Conservation (phyloP, 2,797 vertebrate species). For the Chiroxiphia lanceolata region DNA sequence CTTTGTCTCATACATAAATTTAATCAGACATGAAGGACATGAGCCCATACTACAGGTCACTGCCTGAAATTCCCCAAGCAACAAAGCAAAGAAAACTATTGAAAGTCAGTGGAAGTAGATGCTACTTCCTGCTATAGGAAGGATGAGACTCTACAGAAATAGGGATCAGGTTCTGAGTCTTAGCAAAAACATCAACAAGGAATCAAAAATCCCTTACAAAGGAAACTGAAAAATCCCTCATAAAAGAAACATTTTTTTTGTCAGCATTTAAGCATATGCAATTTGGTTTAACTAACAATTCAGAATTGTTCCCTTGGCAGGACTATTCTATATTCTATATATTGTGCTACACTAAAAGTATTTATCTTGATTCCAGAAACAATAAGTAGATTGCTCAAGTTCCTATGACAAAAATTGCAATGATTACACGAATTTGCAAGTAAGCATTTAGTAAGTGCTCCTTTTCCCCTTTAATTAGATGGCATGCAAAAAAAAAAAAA, state of each 20-base stretch:
- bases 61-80: not conserved
- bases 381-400: not conserved
- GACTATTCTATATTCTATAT: not conserved
- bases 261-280: not conserved
- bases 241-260: not conserved
- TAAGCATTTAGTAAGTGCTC: not conserved
- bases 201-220: not conserved
- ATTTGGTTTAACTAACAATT: not conserved
- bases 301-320: not conserved
- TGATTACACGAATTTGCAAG: not conserved
- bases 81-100: not conserved
- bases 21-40: slow-evolving; percentile 24
- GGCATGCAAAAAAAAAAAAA: not conserved
- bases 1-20: slow-evolving; percentile 28
- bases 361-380: not conserved
- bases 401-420: not conserved
- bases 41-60: not conserved
- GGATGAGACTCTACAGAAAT: not conserved
- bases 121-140: not conserved
- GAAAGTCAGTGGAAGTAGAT: not conserved
- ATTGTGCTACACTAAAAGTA: not conserved
- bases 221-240: not conserved
- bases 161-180: not conserved
- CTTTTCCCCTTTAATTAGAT: not conserved
- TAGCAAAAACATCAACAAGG: not conserved